Evolutionary conservation across 2,113 vertebrate genomes (phyloP), one percentile per base, ranked within the genome.

Genomic region (Danionella cerebrum): DNA sequence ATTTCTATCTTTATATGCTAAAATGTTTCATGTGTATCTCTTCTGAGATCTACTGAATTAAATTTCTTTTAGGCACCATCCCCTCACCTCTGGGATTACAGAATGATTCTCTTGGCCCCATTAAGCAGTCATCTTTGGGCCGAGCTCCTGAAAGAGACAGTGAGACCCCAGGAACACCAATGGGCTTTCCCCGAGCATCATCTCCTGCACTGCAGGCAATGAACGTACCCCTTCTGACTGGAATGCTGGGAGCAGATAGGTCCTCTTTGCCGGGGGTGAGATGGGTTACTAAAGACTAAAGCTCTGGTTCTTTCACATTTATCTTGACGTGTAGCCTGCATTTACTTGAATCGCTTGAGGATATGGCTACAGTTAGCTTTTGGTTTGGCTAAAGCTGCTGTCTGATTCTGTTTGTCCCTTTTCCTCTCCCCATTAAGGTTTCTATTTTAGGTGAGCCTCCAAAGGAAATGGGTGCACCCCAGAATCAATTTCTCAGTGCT

Each of bases 381-480:
- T 52, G 9, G 9, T 16, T 18, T 4, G 1, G 50, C 9, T 1
- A 10, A 27, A 31, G 25, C 25, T 33, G 50, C 29, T 16, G 13
- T 51, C 24, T 4, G 13, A 5, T 25, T 12, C 21, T n/a, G 13
- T 50, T 50, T 13, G 22, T n/a, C 18, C 4, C 27, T 29, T 19
- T 16, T 11, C 6, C 42, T 19, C 51, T 67, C 55, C 10, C 47
- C 59, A 7, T 51, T 1, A 80, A 93, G 91, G 77, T 73, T 0
- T 93, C 93, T 0, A 81, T 94, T 48, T 79, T 95, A 1, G 90
- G 91, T 53, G 91, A 94, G 21, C 92, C 89, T 38, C 89, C 90
- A 10, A 93, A 92, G 81, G 93, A 94, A 31, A 80, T 82, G 36
- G 86, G 84, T 38, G 80, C 86, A 62, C 84, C 90, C 19, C 82